phyloP scores from a whole-genome alignment of 2,888 invertebrate species.

The Ametastegia equiseti region DNA sequence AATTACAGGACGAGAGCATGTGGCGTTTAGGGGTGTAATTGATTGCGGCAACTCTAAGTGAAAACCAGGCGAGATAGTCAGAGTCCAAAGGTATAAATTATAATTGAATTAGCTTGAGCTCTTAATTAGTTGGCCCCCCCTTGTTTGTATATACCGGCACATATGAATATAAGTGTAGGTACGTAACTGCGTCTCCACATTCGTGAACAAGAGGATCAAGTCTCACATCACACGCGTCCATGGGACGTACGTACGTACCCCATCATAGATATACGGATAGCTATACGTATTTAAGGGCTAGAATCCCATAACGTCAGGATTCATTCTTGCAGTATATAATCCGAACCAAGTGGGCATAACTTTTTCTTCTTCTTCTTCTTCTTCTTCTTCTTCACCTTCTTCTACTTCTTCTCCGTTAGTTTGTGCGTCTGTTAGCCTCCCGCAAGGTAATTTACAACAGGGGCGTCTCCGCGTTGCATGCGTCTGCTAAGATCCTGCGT shows the following conservation, averaged over 20 bases:
- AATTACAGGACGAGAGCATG: constrained; percentile 68
- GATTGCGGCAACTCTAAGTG: constrained; percentile 64
- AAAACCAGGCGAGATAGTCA: constrained; percentile 52
- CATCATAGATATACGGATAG: no score
- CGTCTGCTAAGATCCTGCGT: constrained; percentile 57
- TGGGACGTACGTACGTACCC: not conserved
- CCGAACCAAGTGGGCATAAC: constrained; percentile 16
- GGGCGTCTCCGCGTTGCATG: constrained; percentile 62
- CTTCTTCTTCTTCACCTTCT: constrained; percentile 47
- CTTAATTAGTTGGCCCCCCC: constrained; percentile 65
- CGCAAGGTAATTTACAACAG: constrained; percentile 66
- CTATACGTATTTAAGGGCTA: not conserved
- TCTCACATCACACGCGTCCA: no score
- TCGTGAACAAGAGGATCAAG: no score
- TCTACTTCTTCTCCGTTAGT: constrained; percentile 53
- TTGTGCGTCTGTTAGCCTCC: constrained; percentile 29
- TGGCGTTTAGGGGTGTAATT: constrained; percentile 70
- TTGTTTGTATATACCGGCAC: not conserved
- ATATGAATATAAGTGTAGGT: not conserved
- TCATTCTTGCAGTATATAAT: not conserved
- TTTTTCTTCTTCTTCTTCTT: constrained; percentile 47
- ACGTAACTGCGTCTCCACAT: not conserved
- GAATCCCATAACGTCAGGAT: constrained; percentile 21
- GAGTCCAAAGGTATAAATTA: constrained; percentile 69
- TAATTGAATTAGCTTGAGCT: constrained; percentile 72